Percentiles rank a stretch among this genome's conserved stretches.
Conservation (phyloP, 2,888 invertebrate species). For the Stomorhina lunata region DNA sequence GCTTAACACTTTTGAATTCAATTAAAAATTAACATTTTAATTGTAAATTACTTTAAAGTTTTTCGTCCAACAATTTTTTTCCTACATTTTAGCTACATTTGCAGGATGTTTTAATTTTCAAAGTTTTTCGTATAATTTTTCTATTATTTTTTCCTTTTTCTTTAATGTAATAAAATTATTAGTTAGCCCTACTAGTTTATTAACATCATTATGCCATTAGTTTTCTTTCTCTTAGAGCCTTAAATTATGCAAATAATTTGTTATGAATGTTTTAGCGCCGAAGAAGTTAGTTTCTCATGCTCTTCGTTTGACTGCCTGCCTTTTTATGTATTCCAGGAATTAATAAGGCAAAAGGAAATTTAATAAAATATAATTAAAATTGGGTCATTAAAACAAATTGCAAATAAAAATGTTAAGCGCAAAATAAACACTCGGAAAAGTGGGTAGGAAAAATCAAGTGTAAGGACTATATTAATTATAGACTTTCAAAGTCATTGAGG, state of each 20-base stretch:
- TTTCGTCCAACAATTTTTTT: too few species aligned
- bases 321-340: not conserved
- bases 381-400: slow-evolving; percentile 56
- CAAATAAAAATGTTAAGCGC: not conserved
- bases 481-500: not conserved
- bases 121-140: not conserved
- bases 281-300: not conserved
- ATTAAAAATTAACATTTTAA: slow-evolving; percentile 77
- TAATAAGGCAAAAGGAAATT: not conserved
- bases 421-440: not conserved
- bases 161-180: slow-evolving; percentile 11
- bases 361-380: slow-evolving; percentile 49
- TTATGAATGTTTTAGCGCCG: not conserved
- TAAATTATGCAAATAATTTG: slow-evolving; percentile 54
- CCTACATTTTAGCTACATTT: not conserved
- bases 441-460: not conserved
- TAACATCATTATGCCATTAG: slow-evolving; percentile 25
- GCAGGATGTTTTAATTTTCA: not conserved
- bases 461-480: slow-evolving; percentile 32
- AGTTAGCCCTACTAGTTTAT: slow-evolving; percentile 9
- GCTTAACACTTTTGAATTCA: slow-evolving; percentile 67
- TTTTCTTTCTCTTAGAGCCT: not conserved
- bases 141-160: not conserved
- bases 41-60: slow-evolving; percentile 71
- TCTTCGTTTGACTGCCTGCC: not conserved